A percentile compares a stretch with the other conserved stretches of the same genome.
Conservation (phyloP, 2,797 vertebrate genomes). For the Amblyraja radiata region DNA sequence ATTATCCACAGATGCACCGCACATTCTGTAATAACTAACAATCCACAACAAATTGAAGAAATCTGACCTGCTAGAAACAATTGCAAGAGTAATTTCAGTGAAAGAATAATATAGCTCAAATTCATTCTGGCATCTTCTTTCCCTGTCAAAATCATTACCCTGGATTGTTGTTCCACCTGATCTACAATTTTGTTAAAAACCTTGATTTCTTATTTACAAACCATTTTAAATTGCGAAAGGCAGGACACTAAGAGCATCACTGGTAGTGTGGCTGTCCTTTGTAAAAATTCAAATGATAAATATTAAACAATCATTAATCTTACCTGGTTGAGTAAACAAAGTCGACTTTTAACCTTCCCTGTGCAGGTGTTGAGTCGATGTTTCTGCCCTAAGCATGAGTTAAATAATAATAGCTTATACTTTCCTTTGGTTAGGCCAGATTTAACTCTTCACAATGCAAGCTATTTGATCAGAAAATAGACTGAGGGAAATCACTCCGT, state of each 20-base stretch:
- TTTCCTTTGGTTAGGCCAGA: neutral
- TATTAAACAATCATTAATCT: neutral
- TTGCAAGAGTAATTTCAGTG: neutral
- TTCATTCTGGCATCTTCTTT: neutral
- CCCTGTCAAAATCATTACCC: neutral
- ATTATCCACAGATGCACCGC: neutral
- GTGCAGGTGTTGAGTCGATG: neutral
- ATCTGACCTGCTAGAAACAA: neutral
- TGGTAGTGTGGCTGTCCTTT: neutral
- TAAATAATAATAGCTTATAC: neutral
- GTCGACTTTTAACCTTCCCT: neutral
- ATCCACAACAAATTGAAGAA: neutral
- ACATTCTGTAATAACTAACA: neutral
- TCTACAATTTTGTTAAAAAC: neutral
- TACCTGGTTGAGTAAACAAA: neutral
- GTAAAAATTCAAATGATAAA: neutral
- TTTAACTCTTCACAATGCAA: neutral
- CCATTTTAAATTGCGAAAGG: neutral
- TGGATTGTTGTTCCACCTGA: neutral
- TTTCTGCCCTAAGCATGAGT: neutral
- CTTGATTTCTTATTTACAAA: neutral
- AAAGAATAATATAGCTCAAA: neutral
- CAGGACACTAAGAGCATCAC: neutral
- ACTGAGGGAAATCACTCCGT: neutral
- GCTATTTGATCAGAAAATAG: neutral